These are phyloP conservation scores for rat (Rattus norvegicus) DNA, from an alignment of 2,113 vertebrate genomes.

Conservation along the genomic window GRCr8 NC_086019.1:188016501-188017000, in stretches of 20 bases:
- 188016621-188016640: neutral
- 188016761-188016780: neutral
- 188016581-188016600: neutral
- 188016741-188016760: neutral
- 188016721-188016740: neutral
- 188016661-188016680: neutral
- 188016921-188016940: neutral
- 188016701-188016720: neutral
- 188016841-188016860: neutral
- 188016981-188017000: neutral
- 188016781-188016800: no score
- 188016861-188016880: neutral
- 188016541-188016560: neutral
- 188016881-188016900: neutral
- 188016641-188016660: neutral
- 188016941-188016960: neutral
- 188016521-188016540: neutral
- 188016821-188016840: neutral
- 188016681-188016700: neutral
- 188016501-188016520: neutral
- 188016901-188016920: neutral
- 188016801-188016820: neutral
- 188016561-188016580: neutral
- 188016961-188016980: conserved; percentile 14
- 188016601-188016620: neutral